Evolutionary conservation across 2,888 invertebrate species (phyloP).

Genomic region (Erebia aethiops): DNA sequence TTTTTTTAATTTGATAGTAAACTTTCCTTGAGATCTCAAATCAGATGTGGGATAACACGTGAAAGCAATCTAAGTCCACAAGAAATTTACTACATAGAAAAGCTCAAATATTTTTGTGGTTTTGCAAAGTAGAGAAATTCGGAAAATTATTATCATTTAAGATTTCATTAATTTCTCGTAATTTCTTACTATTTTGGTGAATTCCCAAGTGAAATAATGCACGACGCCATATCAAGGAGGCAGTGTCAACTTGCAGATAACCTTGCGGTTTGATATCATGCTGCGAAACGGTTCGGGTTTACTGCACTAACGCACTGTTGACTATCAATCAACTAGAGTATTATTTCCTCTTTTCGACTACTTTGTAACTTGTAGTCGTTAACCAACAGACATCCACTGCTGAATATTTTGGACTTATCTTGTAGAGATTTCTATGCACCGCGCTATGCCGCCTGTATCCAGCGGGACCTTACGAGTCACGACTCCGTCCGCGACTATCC

Average conservation of each 20-base stretch:
- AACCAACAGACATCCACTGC: no score
- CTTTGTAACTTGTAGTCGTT: not conserved
- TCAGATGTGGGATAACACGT: not conserved
- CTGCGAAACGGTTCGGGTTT: slow-evolving; percentile 38
- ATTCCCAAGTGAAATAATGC: slow-evolving; percentile 33
- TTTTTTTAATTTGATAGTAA: not conserved
- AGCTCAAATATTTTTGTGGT: no score
- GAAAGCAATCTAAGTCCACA: not conserved
- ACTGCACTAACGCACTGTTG: slow-evolving; percentile 32
- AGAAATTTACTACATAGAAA: no score
- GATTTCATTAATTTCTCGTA: not conserved
- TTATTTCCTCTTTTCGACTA: not conserved
- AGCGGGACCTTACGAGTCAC: no score
- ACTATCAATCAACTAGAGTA: not conserved
- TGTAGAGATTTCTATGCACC: no score
- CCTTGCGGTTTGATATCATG: slow-evolving; percentile 50
- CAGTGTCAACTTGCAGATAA: slow-evolving; percentile 52
- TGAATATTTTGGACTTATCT: no score
- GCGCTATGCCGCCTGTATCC: no score
- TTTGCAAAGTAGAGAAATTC: no score
- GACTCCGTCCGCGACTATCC: no score
- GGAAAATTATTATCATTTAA: no score
- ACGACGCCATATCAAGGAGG: slow-evolving; percentile 26
- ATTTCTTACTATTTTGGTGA: slow-evolving; percentile 17
- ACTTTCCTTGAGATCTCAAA: not conserved